Evolutionary conservation across 2,888 invertebrate genomes (phyloP).

Genomic region (Augiades crinisus): DNA sequence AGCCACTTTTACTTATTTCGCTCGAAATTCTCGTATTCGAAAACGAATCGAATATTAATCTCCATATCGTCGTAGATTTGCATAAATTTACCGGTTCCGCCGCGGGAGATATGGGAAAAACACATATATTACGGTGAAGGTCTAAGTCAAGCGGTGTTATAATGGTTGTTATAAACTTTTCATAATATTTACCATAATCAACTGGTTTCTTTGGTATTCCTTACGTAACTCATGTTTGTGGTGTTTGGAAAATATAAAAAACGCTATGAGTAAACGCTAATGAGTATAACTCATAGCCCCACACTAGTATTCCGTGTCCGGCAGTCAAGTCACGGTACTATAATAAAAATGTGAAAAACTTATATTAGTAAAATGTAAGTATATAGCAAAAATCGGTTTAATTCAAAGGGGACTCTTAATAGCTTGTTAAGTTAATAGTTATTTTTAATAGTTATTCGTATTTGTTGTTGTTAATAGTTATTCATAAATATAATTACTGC

Average conservation of each 20-base stretch:
- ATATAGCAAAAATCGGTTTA: too few species aligned
- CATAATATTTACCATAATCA: constrained; percentile 10
- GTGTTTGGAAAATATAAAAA: not conserved
- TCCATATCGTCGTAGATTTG: constrained; percentile 29
- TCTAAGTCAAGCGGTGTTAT: not conserved
- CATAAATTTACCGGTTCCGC: constrained; percentile 33
- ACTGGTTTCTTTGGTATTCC: constrained; percentile 2
- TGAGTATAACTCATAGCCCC: too few species aligned
- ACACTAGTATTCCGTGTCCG: too few species aligned
- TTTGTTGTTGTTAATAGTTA: not conserved
- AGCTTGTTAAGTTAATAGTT: too few species aligned
- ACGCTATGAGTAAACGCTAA: not conserved
- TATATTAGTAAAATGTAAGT: too few species aligned
- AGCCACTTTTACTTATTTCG: constrained; percentile 33
- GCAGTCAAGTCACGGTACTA: too few species aligned
- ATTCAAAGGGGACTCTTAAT: too few species aligned
- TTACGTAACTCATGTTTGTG: not conserved
- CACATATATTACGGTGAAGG: not conserved
- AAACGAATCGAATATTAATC: constrained; percentile 32
- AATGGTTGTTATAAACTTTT: constrained; percentile 20
- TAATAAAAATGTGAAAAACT: too few species aligned
- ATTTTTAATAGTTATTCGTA: too few species aligned
- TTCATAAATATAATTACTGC: too few species aligned
- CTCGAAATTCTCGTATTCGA: constrained; percentile 28
- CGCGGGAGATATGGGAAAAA: constrained; percentile 17